Base-by-base conservation (phyloP, 1,140 invertebrate genomes). In the Globodera rostochiensis region DNA sequence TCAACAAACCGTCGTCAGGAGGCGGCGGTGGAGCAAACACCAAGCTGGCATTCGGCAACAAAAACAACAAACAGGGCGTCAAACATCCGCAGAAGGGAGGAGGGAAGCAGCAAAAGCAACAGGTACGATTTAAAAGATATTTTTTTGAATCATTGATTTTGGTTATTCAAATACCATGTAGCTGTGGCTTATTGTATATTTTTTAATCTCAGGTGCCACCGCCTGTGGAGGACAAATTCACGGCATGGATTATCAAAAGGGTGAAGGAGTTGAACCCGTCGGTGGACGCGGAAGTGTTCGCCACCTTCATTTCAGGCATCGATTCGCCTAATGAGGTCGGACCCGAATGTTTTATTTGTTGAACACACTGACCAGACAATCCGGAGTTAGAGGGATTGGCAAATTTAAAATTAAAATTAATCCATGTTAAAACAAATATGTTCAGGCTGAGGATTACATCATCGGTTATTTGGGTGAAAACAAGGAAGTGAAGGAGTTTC, bases 381-480 rank as follows among this genome's bases (percentile, higher is more conserved):
- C 36, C 36, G 36, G 36, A 36, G 36, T 36, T 36, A 1, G 3
- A 1, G 36, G 36, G 36, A 3, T 36, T 36, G 36, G 9, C 25
- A 74, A 13, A 25, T 79, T 25, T 25, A 19, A 75, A 66, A 6
- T 1, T 75, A 19, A 46, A 82, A 13, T 86, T 7, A 82, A 13
- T 86, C 1, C 4, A 19, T 11, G 73, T 84, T 4, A 25, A 64
- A 60, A 15, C 1, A 2, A 66, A 66, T 3, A 66, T 66, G 60
- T 66, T 71, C n/a, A 85, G 84, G 80, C 80, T 45, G 84, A 85
- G 78, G 84, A 85, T 53, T 85, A 85, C 67, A 84, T 85, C 36
- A 45, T 86, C 36, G 73, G 86, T 19, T 85, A 86, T 78, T 84
- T 85, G 71, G 84, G 84, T 49, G 84, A 84, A 19, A 84, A 47